phyloP scores from a whole-genome alignment of 1,140 invertebrate genomes.

The Physella acuta region DNA sequence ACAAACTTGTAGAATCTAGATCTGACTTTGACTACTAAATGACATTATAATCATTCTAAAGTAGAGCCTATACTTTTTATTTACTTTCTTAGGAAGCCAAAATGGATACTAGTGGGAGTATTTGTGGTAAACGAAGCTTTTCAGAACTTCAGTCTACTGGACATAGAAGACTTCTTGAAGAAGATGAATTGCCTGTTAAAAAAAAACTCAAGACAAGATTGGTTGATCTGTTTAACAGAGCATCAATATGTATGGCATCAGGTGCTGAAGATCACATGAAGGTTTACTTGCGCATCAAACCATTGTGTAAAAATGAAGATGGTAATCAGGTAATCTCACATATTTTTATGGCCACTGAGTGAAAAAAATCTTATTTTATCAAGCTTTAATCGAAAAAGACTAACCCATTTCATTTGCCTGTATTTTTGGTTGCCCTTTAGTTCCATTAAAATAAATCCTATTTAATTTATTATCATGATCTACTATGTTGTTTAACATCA shows the following conservation, averaged over 20 bases:
- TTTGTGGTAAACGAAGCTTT: slow-evolving; percentile 8
- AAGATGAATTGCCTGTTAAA: slow-evolving; percentile 6
- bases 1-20: too few relatives aligned
- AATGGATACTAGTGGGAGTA: slow-evolving; percentile 7
- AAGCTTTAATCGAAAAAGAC: too few relatives aligned
- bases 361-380: too few relatives aligned
- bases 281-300: slow-evolving; percentile 52
- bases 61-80: too few relatives aligned
- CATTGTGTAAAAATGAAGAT: slow-evolving; percentile 47
- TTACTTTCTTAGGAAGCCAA: not conserved
- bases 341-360: not conserved
- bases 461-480: too few relatives aligned
- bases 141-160: not conserved
- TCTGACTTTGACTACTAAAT: not conserved
- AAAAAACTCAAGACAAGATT: slow-evolving; percentile 20
- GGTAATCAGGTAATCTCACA: slow-evolving; percentile 46
- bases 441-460: too few relatives aligned
- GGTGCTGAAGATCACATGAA: slow-evolving; percentile 47
- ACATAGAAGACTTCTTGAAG: not conserved
- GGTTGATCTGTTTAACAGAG: slow-evolving; percentile 18
- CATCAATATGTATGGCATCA: not conserved
- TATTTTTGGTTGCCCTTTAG: too few relatives aligned
- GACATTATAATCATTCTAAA: not conserved
- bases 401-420: too few relatives aligned
- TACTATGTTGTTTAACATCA: too few relatives aligned